A percentile compares a stretch with the other conserved stretches of the same genome.
These are phyloP conservation scores for Yponomeuta plumbellus DNA, from an alignment of 2,888 invertebrate genomes.

Conservation along the genomic window DNA sequence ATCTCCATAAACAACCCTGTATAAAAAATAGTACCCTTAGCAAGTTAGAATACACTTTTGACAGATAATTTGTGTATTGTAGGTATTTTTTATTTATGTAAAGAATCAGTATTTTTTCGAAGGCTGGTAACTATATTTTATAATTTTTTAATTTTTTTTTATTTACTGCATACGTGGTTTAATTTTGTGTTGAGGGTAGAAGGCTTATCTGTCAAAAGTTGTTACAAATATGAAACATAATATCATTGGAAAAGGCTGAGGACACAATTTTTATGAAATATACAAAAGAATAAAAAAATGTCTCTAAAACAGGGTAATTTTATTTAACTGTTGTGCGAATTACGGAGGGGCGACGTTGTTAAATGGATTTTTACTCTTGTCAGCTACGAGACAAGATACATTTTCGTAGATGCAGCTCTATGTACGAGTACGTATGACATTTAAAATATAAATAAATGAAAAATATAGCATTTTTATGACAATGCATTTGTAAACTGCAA, in stretches of 20 bases:
- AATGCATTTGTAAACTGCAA: conserved; percentile 9
- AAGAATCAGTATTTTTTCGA: conserved; percentile 11
- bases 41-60: conserved; percentile 54
- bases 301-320: conserved; percentile 74
- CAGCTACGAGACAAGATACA: conserved; percentile 38
- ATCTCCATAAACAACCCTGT: conserved; percentile 59
- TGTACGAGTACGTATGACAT: conserved; percentile 19
- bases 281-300: conserved; percentile 40
- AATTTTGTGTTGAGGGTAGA: conserved; percentile 4
- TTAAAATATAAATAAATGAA: background rate
- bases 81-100: background rate
- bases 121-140: conserved; percentile 7
- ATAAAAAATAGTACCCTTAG: conserved; percentile 60
- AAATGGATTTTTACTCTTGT: conserved; percentile 58
- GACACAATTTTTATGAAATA: conserved; percentile 73
- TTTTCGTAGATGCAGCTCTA: conserved; percentile 33
- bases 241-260: conserved; percentile 75
- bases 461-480: conserved; percentile 12
- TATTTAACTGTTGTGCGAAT: conserved; percentile 67
- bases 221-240: conserved; percentile 46
- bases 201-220: conserved; percentile 42
- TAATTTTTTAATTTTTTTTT: background rate
- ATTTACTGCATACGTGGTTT: conserved; percentile 10
- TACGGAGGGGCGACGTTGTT: conserved; percentile 55
- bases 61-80: conserved; percentile 41